These are phyloP conservation scores for Coecobrya sp. DNA, from an alignment of 2,888 invertebrate species.

Conservation along the genomic window DNA sequence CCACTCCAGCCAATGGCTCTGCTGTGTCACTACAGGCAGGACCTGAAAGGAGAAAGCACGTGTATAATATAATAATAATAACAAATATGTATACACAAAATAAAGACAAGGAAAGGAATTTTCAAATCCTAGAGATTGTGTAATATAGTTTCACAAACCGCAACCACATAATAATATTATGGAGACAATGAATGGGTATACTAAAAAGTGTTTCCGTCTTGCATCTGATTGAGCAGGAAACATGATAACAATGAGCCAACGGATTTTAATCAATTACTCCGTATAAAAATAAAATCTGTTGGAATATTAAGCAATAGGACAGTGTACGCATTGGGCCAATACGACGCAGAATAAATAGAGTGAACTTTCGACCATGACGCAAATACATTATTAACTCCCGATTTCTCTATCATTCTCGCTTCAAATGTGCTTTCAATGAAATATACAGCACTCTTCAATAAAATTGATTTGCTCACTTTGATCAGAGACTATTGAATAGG, in stretches of 20 bases:
- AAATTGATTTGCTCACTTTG: conserved; percentile 9
- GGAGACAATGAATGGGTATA: neutral
- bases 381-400: neutral
- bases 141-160: neutral
- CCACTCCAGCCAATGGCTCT: conserved; percentile 93
- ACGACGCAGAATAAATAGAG: neutral
- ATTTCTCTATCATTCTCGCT: neutral
- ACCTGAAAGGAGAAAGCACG: conserved; percentile 88
- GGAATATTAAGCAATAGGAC: no score
- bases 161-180: neutral
- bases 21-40: conserved; percentile 95
- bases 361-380: conserved; percentile 34
- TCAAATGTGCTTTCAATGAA: neutral
- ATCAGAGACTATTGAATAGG: neutral
- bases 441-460: neutral
- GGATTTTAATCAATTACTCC: neutral
- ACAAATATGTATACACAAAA: no score
- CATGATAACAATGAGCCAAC: neutral
- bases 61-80: no score
- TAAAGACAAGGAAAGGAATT: neutral
- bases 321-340: no score
- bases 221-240: conserved; percentile 6
- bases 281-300: neutral
- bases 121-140: neutral
- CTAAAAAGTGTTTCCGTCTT: conserved; percentile 1